A percentile compares a stretch with the other conserved stretches of the same genome.
Conservation (phyloP, 2,113 vertebrate species). For the Laticauda colubrina region DNA sequence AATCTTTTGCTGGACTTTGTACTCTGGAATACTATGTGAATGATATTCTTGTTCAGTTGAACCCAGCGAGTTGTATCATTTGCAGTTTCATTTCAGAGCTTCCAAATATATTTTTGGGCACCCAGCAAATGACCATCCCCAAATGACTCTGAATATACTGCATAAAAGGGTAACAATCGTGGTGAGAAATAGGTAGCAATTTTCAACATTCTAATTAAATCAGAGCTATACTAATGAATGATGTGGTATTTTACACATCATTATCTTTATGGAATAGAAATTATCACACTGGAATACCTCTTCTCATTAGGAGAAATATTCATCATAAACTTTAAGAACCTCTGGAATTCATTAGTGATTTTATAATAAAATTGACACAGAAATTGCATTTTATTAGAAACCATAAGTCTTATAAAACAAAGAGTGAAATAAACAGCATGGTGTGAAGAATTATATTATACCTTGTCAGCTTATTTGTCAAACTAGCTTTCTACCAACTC, state of each 20-base stretch:
- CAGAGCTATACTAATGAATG: background rate
- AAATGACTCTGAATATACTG: background rate
- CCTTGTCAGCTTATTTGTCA: background rate
- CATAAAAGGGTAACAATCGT: background rate
- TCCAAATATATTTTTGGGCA: background rate
- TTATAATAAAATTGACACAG: background rate
- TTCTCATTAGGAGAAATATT: background rate
- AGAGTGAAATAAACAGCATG: background rate
- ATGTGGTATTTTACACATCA: constrained; percentile 19
- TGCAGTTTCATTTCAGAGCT: background rate
- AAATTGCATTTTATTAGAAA: background rate
- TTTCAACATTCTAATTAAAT: constrained; percentile 18
- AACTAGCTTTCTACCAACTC: background rate
- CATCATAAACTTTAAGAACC: background rate
- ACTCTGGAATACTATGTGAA: background rate
- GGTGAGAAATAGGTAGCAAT: constrained; percentile 1
- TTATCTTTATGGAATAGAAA: constrained; percentile 10
- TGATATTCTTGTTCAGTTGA: background rate
- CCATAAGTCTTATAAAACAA: background rate
- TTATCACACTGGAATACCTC: constrained; percentile 17
- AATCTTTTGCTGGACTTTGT: background rate
- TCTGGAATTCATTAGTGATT: background rate
- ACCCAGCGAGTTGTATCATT: background rate
- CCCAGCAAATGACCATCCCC: background rate
- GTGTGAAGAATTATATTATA: background rate